Evolutionary conservation across 2,797 vertebrate species (phyloP).

Genomic region (Sorex maritimensis): DNA sequence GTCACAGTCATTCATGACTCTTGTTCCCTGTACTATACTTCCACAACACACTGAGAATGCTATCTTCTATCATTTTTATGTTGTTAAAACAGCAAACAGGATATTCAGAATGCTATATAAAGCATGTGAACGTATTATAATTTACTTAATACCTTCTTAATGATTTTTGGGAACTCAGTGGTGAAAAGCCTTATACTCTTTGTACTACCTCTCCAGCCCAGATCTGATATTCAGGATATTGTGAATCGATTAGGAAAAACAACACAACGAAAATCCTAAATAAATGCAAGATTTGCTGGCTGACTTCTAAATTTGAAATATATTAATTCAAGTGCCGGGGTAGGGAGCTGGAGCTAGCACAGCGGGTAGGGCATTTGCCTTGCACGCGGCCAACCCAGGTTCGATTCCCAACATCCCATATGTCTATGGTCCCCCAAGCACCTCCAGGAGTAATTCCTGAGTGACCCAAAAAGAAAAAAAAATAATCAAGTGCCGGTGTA

Average conservation of each 20-base stretch:
- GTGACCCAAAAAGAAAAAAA: too few species aligned
- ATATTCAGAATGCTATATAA: slow-evolving; percentile 39
- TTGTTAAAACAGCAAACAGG: not conserved
- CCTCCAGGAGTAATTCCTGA: too few species aligned
- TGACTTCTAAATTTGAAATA: slow-evolving; percentile 72
- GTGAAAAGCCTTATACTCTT: too few species aligned
- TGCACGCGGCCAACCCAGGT: too few species aligned
- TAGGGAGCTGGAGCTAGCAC: too few species aligned
- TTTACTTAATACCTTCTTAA: slow-evolving; percentile 41
- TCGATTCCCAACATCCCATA: too few species aligned
- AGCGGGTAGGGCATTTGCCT: too few species aligned
- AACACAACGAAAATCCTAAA: not conserved
- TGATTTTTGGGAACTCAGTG: too few species aligned
- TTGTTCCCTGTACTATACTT: not conserved
- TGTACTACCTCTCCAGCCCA: not conserved
- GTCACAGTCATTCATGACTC: not conserved
- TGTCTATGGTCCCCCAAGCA: too few species aligned
- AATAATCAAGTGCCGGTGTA: too few species aligned
- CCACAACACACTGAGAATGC: not conserved
- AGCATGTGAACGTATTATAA: slow-evolving; percentile 39
- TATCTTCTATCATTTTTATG: not conserved
- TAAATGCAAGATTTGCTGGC: slow-evolving; percentile 44
- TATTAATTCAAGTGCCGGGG: not conserved
- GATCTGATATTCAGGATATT: slow-evolving; percentile 17
- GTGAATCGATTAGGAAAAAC: slow-evolving; percentile 14